These are phyloP conservation scores for Anas bernieri DNA, from an alignment of 2,797 vertebrate genomes.

Conservation along the genomic window DNA sequence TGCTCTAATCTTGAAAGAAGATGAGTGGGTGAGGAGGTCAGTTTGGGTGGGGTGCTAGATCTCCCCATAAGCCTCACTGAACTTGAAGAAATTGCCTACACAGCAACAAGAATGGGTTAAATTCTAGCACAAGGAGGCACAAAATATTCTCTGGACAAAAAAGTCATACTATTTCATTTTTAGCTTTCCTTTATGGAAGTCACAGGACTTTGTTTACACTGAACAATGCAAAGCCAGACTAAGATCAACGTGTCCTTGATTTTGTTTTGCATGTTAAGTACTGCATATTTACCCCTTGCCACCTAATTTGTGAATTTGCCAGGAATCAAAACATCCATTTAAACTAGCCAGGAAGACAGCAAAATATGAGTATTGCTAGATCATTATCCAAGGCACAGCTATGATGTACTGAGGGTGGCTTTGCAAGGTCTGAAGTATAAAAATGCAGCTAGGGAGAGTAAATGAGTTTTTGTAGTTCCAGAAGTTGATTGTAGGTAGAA, in stretches of 20 bases:
- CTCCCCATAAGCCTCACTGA: not conserved
- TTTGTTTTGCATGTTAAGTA: slow-evolving; percentile 44
- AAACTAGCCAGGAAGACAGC: not conserved
- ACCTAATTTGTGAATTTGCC: slow-evolving; percentile 57
- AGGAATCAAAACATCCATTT: slow-evolving; percentile 34
- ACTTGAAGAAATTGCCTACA: not conserved
- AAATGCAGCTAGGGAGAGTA: not conserved
- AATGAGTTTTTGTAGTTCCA: not conserved
- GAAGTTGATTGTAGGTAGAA: not conserved
- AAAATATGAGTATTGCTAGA: slow-evolving; percentile 3
- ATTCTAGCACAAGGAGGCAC: not conserved
- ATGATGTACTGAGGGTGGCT: not conserved
- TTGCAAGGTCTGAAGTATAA: not conserved
- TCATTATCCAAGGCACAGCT: not conserved
- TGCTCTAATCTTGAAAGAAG: not conserved
- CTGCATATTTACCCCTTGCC: slow-evolving; percentile 29
- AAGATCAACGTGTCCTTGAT: slow-evolving; percentile 49
- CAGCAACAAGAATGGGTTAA: slow-evolving; percentile 16
- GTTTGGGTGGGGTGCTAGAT: not conserved
- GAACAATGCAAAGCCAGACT: slow-evolving; percentile 27
- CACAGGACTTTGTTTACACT: not conserved
- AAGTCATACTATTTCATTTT: not conserved
- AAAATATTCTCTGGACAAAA: not conserved
- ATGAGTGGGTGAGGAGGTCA: not conserved
- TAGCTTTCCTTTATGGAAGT: slow-evolving; percentile 30